Evolutionary conservation across 2,888 invertebrate genomes (phyloP), one percentile per base, ranked within the genome.

Genomic region (Leptogaster cylindrica): DNA sequence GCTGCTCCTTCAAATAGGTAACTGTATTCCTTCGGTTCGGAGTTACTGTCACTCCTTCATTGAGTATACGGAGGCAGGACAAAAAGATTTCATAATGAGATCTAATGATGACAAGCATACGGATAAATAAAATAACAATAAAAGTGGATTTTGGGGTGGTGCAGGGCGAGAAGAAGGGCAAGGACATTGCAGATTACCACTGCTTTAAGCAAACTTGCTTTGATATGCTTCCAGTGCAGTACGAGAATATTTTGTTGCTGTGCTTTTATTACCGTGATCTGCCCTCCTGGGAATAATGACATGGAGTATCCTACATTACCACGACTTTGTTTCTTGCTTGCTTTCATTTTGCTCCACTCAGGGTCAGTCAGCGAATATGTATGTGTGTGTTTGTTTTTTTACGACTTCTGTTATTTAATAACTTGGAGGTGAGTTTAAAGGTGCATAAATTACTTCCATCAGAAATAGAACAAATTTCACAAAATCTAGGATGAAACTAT

Each of bases 61-160:
- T 44, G 61, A 16, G 18, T 39, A 61, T 41, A 64, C 48, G 33
- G 48, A 36, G 64, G 48, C 48, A 48, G 64, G 50, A 64, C 64
- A 70, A 70, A 68, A 68, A 70, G 66, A 70, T 68, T 70, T 70
- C 64, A 68, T 70, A 70, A 70, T 70, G 70, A 70, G 70, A 68
- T 68, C 70, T 66, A 70, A 70, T 70, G 70, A 68, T 68, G 70
- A 70, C 70, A 70, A 68, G 55, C 52, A 55, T 33, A 66, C 52
- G 65, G 41, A 65, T 39, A 65, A 65, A 51, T 65, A 65, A 65
- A 51, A 51, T 51, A 65, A 65, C 65, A 65, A 65, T 51, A 51
- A 61, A 61, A 41, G 48, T 20, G 33, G 50, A 31, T 50, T 39
- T 18, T 44, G 31, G 33, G 65, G 55, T 20, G 33, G 50, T 46